Percentiles rank a stretch among this genome's conserved stretches.
Evolutionary conservation across 2,888 invertebrate genomes (phyloP).

Genomic region (Macrophya annulata): DNA sequence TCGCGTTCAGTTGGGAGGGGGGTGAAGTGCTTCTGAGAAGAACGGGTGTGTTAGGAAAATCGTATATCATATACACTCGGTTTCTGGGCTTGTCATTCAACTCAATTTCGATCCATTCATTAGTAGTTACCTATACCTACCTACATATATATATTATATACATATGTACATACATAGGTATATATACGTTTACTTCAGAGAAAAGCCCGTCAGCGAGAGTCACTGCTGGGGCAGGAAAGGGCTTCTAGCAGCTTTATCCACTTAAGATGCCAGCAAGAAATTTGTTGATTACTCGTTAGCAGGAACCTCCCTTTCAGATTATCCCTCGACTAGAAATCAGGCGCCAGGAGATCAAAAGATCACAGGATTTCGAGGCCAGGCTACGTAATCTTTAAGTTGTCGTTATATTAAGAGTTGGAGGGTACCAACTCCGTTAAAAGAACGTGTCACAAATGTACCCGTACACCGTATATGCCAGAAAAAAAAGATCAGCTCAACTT

Average conservation of each 20-base stretch:
- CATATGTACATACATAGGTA: no score
- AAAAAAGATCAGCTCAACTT: background rate
- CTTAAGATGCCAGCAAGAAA: conserved; percentile 42
- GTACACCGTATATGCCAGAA: background rate
- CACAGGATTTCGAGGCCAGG: conserved; percentile 24
- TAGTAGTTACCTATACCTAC: background rate
- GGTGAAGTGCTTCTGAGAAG: background rate
- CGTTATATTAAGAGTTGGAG: conserved; percentile 4
- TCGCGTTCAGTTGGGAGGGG: background rate
- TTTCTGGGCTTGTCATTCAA: background rate
- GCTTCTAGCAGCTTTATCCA: conserved; percentile 29
- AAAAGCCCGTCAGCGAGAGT: conserved; percentile 14
- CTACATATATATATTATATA: no score
- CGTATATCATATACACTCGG: background rate
- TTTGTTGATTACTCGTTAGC: conserved; percentile 51
- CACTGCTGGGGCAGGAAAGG: conserved; percentile 6
- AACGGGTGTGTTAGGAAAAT: conserved; percentile 5
- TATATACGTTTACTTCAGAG: background rate
- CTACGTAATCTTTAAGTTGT: conserved; percentile 39
- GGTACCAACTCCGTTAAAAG: background rate
- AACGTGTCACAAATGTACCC: background rate
- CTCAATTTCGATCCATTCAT: conserved; percentile 33
- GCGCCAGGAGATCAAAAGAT: conserved; percentile 37
- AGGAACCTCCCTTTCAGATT: conserved; percentile 35
- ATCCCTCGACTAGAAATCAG: conserved; percentile 49